phyloP scores from a whole-genome alignment of 1,140 invertebrate genomes.

The Frieseomelitta varia region DNA sequence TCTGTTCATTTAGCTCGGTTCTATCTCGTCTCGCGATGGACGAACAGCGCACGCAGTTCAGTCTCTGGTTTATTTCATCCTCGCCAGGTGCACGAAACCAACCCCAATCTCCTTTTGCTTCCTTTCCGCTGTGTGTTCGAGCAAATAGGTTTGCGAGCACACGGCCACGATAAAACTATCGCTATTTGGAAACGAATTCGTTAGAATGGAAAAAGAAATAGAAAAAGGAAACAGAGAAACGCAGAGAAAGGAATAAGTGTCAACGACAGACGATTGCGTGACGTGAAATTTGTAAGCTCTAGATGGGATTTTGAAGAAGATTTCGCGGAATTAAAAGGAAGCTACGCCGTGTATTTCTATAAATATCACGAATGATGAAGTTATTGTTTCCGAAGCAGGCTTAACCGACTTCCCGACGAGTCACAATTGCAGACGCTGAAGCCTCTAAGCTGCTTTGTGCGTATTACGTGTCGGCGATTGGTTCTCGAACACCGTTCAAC shows the following conservation, averaged over 20 bases:
- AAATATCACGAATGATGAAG: not conserved
- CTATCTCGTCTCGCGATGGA: constrained; percentile 21
- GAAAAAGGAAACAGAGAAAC: too few relatives aligned
- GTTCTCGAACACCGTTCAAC: not conserved
- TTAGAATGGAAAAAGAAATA: not conserved
- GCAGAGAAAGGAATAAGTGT: too few relatives aligned
- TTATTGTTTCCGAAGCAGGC: not conserved
- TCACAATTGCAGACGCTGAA: not conserved
- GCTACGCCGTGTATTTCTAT: too few relatives aligned
- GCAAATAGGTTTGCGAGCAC: constrained; percentile 24
- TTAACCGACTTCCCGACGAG: not conserved
- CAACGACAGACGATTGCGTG: not conserved
- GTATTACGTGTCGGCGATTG: not conserved
- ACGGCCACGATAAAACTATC: constrained; percentile 42
- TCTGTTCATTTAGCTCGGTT: constrained; percentile 37
- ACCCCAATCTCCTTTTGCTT: constrained; percentile 16
- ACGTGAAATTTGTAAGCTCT: too few relatives aligned
- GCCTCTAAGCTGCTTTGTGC: too few relatives aligned
- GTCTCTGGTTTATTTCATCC: constrained; percentile 48
- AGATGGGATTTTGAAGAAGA: not conserved
- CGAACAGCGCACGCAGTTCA: constrained; percentile 16
- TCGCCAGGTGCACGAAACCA: constrained; percentile 29
- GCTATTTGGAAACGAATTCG: not conserved
- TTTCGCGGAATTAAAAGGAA: not conserved
- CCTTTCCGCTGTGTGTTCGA: constrained; percentile 36